Base-by-base conservation (phyloP, 2,113 vertebrate genomes). In the Syrrhaptes paradoxus region DNA sequence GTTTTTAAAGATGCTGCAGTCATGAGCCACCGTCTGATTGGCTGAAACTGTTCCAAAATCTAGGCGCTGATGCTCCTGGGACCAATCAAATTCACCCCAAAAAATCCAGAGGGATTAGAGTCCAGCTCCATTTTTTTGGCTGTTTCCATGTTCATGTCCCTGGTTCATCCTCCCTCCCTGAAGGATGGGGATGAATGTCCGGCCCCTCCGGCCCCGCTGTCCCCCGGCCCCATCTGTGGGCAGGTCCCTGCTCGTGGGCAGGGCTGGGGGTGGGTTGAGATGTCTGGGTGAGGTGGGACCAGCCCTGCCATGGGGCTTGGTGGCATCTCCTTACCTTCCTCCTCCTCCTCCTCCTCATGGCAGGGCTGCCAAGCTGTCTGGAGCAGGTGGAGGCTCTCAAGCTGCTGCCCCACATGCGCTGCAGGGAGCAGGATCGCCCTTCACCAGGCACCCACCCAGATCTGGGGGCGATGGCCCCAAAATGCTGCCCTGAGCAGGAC, bases 1-100 rank as follows among this genome's bases (percentile, higher is more conserved):
- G 95, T 77, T 97, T 96, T 97, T 96, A 96, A 96, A 95, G 96
- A 91, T 93, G 97, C 92, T 95, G 92, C 94, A 93, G 92, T 92
- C 85, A 93, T 91, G 86, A 97, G 88, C 95, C 93, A 48, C 96
- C 91, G 95, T 96, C 93, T 84, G 92, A 96, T 96, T 95, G 96
- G 96, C 96, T 94, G 92, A 87, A 96, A 96, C 92, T 94, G 83
- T 91, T 96, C 87, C 1, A 5, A 95, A 95, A 95, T 2, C 41
- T 93, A 85, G 18, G 75, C 36, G 3, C 79, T 72, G 93, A 72
- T 95, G 87, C 80, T 96, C 87, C 96, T 90, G 90, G 95, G 93
- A 93, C 93, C 89, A 85, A 96, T 49, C 72, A 52, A 94, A 93
- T 96, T 97, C 92, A 93, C 71, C 77, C 78, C 58, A 52, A 93